These are phyloP conservation scores for Chrysochloris asiatica DNA, from an alignment of 2,113 vertebrate genomes.

Conservation along the genomic window DNA sequence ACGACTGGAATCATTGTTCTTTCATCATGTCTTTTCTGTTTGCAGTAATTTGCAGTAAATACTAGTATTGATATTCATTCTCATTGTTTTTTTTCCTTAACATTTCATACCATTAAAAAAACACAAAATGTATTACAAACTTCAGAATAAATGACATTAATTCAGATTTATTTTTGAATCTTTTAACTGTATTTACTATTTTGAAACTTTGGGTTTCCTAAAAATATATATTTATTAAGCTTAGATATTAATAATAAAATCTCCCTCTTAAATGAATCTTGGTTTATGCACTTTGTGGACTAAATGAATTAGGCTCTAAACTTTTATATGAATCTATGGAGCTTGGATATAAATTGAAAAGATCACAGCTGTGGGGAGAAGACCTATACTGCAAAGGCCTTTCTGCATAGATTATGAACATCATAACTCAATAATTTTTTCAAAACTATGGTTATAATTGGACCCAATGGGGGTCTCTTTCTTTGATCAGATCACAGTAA, in stretches of 20 bases:
- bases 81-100: neutral
- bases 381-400: slow-evolving; percentile 94
- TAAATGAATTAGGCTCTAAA: slow-evolving; percentile 88
- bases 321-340: slow-evolving; percentile 92
- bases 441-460: slow-evolving; percentile 98
- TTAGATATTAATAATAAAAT: slow-evolving; percentile 73
- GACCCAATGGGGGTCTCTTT: slow-evolving; percentile 97
- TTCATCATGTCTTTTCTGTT: neutral
- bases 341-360: slow-evolving; percentile 95
- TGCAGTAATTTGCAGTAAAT: neutral
- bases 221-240: slow-evolving; percentile 50
- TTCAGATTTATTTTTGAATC: slow-evolving; percentile 67
- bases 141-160: slow-evolving; percentile 1
- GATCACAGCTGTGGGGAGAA: slow-evolving; percentile 96
- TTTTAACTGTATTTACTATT: slow-evolving; percentile 73
- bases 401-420: slow-evolving; percentile 98
- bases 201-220: slow-evolving; percentile 66
- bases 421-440: slow-evolving; percentile 93
- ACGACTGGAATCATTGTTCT: neutral
- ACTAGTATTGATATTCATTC: neutral
- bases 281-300: slow-evolving; percentile 89
- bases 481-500: slow-evolving; percentile 99
- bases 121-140: neutral
- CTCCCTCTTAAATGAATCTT: slow-evolving; percentile 87
- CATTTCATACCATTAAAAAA: slow-evolving; percentile 15